A percentile compares a stretch with the other conserved stretches of the same genome.
These are phyloP conservation scores for Palythoa heliodiscus DNA, from an alignment of 92 coral and sea anemone species.

Conservation along the genomic window DNA sequence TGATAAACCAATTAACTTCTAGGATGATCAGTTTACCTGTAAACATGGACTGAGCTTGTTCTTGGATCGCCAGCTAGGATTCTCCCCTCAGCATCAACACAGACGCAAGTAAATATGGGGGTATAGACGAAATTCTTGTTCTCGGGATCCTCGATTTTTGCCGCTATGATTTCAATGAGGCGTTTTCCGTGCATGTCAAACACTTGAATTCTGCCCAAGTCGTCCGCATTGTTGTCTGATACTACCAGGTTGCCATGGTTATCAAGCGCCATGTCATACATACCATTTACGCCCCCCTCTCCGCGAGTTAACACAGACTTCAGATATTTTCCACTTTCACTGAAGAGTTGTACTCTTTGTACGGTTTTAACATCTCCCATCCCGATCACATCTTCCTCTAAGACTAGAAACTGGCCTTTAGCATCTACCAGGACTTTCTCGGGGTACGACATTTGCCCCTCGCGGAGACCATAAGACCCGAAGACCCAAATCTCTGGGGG, in stretches of 20 bases:
- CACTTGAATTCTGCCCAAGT: slow-evolving; percentile 68
- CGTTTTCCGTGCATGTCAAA: slow-evolving; percentile 81
- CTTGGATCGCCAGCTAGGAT: slow-evolving; percentile 62
- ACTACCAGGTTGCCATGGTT: slow-evolving; percentile 75
- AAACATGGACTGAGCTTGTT: slow-evolving; percentile 54
- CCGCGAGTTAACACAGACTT: slow-evolving; percentile 79
- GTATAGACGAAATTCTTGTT: slow-evolving; percentile 28
- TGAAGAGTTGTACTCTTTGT: slow-evolving; percentile 87
- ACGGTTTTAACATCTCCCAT: slow-evolving; percentile 54
- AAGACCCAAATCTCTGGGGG: slow-evolving; percentile 94
- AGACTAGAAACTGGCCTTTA: slow-evolving; percentile 76
- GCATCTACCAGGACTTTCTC: slow-evolving; percentile 73
- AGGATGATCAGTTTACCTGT: slow-evolving; percentile 13
- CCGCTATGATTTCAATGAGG: slow-evolving; percentile 51
- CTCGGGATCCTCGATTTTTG: slow-evolving; percentile 20
- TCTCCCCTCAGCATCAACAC: slow-evolving; percentile 62
- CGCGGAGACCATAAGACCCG: slow-evolving; percentile 82
- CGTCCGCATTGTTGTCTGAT: slow-evolving; percentile 62
- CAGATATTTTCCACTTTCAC: slow-evolving; percentile 68
- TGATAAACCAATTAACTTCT: too few species aligned
- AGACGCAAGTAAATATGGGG: slow-evolving; percentile 49
- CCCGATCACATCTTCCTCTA: slow-evolving; percentile 81
- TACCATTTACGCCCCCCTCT: slow-evolving; percentile 76
- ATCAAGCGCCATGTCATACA: slow-evolving; percentile 85
- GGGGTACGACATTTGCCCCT: slow-evolving; percentile 82